A percentile compares a stretch with the other conserved stretches of the same genome.
Conservation (phyloP, 2,113 vertebrate genomes). For the Aleadryas rufinucha region DNA sequence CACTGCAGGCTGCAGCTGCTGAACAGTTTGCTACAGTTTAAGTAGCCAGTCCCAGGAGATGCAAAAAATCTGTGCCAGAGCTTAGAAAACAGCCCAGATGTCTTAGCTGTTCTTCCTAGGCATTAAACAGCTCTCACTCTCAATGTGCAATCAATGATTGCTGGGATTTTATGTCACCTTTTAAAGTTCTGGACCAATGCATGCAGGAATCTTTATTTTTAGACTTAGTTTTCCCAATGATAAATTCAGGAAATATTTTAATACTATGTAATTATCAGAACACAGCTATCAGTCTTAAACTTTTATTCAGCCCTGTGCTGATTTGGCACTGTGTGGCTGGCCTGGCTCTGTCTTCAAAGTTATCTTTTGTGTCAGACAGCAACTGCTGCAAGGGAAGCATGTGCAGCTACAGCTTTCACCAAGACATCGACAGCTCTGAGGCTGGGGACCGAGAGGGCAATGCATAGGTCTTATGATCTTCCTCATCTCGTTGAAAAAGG, state of each 20-base stretch:
- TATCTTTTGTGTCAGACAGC: conserved; percentile 1
- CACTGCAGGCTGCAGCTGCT: not conserved
- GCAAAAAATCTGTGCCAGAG: not conserved
- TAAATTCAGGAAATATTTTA: conserved; percentile 2
- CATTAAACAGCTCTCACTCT: not conserved
- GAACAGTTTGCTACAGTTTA: not conserved
- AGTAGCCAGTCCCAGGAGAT: not conserved
- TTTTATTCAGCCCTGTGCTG: not conserved
- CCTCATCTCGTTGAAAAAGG: not conserved
- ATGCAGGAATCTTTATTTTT: not conserved
- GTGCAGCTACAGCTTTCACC: conserved; percentile 9
- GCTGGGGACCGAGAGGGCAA: not conserved
- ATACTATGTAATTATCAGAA: not conserved
- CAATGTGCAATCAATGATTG: not conserved
- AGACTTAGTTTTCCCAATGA: not conserved
- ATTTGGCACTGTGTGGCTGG: not conserved
- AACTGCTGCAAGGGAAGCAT: not conserved
- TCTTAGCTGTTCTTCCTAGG: not conserved
- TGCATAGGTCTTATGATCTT: not conserved
- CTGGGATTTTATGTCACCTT: not conserved
- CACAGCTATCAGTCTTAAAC: not conserved
- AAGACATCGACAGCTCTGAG: not conserved
- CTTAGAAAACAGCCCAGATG: not conserved
- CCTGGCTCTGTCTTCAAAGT: conserved; percentile 6
- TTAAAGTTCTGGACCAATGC: not conserved